Evolutionary conservation across 2,888 invertebrate genomes (phyloP).

Genomic region (Synergus gifuensis): DNA sequence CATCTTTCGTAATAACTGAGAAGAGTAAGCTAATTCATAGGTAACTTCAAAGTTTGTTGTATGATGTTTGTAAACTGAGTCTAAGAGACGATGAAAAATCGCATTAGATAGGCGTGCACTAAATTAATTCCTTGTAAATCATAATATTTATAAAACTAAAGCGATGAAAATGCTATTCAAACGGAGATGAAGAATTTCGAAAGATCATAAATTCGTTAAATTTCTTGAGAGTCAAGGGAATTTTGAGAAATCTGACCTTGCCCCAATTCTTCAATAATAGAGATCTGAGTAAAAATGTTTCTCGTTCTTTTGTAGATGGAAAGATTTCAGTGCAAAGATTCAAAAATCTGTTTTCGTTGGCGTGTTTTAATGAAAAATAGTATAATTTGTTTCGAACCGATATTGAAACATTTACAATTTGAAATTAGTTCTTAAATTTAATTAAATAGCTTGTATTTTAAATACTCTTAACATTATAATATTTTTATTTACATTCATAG

Average conservation of each 20-base stretch:
- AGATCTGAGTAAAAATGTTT: not conserved
- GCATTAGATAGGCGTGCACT: not conserved
- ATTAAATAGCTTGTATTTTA: too few relatives aligned
- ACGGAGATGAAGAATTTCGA: not conserved
- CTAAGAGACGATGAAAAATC: not conserved
- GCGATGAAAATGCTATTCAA: not conserved
- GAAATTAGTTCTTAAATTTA: too few relatives aligned
- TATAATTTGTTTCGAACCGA: not conserved
- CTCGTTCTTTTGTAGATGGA: not conserved
- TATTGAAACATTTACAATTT: not conserved
- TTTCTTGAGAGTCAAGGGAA: conserved; percentile 22
- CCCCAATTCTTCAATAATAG: conserved; percentile 23
- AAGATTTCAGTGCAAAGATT: not conserved
- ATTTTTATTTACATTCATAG: too few relatives aligned
- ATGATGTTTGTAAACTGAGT: conserved; percentile 18
- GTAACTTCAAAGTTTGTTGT: conserved; percentile 4
- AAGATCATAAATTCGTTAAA: conserved; percentile 7
- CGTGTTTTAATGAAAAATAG: not conserved
- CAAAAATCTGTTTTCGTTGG: not conserved
- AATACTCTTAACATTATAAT: too few relatives aligned
- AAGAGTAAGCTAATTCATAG: conserved; percentile 23
- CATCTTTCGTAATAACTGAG: conserved; percentile 16
- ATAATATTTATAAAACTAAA: not conserved
- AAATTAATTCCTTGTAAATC: not conserved
- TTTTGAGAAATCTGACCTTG: conserved; percentile 23